These are phyloP conservation scores for Eueides isabella DNA, from an alignment of 1,140 invertebrate species.

Conservation along the genomic window DNA sequence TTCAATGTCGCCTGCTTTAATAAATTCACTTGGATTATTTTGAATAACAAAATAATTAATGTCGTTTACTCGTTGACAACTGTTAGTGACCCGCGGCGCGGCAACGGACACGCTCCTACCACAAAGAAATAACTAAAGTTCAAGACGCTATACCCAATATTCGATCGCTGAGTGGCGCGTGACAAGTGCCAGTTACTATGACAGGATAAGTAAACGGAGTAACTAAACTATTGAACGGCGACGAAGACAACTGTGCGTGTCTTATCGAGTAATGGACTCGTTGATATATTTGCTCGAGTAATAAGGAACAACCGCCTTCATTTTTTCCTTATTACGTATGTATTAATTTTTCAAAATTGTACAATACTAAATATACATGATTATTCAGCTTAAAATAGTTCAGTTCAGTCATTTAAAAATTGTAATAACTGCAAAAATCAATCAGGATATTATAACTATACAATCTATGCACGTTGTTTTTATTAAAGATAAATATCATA, in stretches of 20 bases:
- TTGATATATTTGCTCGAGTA: not conserved
- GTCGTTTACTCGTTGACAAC: not conserved
- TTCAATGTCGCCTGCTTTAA: conserved; percentile 4
- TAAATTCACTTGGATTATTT: not conserved
- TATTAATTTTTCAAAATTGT: too few species aligned
- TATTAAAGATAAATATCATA: too few species aligned
- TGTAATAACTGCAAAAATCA: too few species aligned
- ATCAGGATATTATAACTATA: too few species aligned
- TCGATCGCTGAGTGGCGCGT: not conserved
- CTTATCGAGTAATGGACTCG: not conserved
- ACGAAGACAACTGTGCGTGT: not conserved
- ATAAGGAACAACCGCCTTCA: not conserved
- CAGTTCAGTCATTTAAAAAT: too few species aligned
- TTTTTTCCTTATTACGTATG: not conserved
- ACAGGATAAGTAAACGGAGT: not conserved
- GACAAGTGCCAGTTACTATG: not conserved
- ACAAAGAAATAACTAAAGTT: not conserved
- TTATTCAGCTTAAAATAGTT: too few species aligned
- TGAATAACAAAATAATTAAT: conserved; percentile 1
- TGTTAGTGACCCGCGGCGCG: not conserved
- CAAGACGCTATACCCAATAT: not conserved
- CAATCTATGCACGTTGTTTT: too few species aligned
- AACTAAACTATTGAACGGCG: not conserved
- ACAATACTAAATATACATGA: too few species aligned
- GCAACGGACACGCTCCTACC: too few species aligned